Conservation (phyloP, 2,888 invertebrate genomes). For the Trichogramma dendrolimi region DNA sequence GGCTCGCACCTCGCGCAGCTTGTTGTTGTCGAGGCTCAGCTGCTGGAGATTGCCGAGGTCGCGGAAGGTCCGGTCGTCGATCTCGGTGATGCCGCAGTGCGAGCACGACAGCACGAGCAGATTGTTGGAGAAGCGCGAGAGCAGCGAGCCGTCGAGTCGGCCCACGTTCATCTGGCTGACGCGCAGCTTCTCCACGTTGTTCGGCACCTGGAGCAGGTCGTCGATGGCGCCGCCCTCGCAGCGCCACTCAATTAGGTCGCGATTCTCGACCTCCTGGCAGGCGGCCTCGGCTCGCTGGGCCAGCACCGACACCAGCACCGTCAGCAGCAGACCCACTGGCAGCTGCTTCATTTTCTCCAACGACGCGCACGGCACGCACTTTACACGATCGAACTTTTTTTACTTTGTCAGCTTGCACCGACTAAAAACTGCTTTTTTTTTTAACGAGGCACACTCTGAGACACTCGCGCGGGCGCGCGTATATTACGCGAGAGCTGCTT, state of each 20-base stretch:
- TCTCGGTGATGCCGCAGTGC: conserved; percentile 41
- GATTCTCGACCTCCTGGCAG: conserved; percentile 37
- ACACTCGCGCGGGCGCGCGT: no score
- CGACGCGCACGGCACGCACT: no score
- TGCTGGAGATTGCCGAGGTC: conserved; percentile 41
- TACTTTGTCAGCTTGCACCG: no score
- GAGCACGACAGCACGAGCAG: conserved; percentile 43
- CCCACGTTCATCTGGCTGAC: conserved; percentile 40
- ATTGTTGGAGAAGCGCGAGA: conserved; percentile 40
- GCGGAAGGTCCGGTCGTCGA: conserved; percentile 42
- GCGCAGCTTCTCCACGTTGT: conserved; percentile 37
- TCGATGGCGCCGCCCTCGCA: conserved; percentile 39
- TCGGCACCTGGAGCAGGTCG: conserved; percentile 40
- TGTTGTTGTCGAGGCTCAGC: conserved; percentile 43
- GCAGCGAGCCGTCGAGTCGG: conserved; percentile 35
- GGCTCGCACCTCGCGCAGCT: conserved; percentile 35
- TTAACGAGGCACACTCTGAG: no score
- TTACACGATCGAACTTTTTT: no score
- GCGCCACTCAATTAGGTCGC: conserved; percentile 40
- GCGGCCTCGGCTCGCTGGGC: background rate
- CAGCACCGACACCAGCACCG: conserved; percentile 1
- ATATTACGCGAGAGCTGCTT: no score
- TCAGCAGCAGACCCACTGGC: background rate
- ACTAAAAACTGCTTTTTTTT: no score
- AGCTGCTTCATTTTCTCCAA: no score